Conservation (phyloP, 2,888 invertebrate species). For the Tinea pellionella region DNA sequence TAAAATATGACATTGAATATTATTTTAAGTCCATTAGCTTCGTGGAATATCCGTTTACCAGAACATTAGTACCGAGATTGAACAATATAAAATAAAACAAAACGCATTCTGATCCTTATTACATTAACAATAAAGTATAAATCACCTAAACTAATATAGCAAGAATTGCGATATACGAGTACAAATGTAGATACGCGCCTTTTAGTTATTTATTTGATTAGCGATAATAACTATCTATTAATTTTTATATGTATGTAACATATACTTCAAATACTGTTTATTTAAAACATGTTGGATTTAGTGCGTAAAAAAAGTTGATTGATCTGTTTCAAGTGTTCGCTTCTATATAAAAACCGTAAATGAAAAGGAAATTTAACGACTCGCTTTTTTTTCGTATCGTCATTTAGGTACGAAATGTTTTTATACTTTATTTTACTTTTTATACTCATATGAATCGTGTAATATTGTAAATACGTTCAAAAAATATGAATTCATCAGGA, state of each 20-base stretch:
- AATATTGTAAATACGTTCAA: no score
- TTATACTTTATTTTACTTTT: no score
- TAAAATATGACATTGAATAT: neutral
- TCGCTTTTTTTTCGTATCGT: no score
- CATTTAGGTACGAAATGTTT: no score
- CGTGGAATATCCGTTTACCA: neutral
- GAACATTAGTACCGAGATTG: neutral
- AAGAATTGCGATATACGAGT: neutral
- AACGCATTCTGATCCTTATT: neutral
- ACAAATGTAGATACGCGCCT: neutral
- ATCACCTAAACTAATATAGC: neutral
- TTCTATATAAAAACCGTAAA: no score
- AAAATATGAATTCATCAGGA: no score
- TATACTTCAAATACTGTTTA: no score
- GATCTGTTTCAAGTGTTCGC: no score
- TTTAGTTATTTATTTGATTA: neutral
- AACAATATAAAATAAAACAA: neutral
- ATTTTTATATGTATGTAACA: neutral
- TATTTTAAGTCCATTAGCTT: constrained; percentile 1
- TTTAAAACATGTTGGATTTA: no score
- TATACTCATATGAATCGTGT: no score
- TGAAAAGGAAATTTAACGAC: no score
- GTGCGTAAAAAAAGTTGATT: no score
- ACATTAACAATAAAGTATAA: neutral
- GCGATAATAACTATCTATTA: neutral